phyloP scores from a whole-genome alignment of 2,113 vertebrate species.

The Atractosteus spatula region DNA sequence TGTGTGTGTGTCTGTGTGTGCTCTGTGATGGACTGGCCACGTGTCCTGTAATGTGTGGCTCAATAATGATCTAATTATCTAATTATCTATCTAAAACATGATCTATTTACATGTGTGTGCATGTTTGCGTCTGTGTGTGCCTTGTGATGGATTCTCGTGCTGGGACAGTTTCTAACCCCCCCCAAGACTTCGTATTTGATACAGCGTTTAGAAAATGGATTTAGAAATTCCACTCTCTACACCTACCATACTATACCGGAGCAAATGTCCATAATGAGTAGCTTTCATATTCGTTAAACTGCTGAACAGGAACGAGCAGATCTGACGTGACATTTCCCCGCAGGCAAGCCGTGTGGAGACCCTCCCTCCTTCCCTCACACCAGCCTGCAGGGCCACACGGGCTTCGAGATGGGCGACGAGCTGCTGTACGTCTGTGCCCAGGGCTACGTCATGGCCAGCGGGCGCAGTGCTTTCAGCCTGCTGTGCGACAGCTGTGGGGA shows the following conservation, averaged over 20 bases:
- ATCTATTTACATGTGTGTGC: neutral
- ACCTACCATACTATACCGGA: no score
- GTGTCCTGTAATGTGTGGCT: neutral
- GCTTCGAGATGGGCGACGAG: constrained; percentile 86
- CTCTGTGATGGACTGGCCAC: no score
- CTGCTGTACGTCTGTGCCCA: constrained; percentile 80
- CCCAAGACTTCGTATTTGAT: neutral
- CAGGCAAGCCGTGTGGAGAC: constrained; percentile 84
- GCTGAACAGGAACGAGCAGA: no score
- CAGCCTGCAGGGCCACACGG: constrained; percentile 74
- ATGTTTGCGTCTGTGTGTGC: constrained; percentile 1
- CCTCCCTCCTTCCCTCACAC: constrained; percentile 85
- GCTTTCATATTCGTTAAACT: no score
- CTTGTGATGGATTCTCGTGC: neutral
- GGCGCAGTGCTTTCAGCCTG: constrained; percentile 76
- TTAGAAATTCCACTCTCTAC: no score
- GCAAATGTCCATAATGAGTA: no score
- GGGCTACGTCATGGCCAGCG: constrained; percentile 68
- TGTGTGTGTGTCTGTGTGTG: neutral
- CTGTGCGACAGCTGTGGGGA: constrained; percentile 90
- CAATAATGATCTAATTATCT: no score
- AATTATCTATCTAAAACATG: no score
- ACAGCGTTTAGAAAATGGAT: no score
- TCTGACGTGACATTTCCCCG: neutral
- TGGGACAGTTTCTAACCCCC: constrained; percentile 22